Base-by-base conservation (phyloP, 2,888 invertebrate species). In the Polietes domitor region DNA sequence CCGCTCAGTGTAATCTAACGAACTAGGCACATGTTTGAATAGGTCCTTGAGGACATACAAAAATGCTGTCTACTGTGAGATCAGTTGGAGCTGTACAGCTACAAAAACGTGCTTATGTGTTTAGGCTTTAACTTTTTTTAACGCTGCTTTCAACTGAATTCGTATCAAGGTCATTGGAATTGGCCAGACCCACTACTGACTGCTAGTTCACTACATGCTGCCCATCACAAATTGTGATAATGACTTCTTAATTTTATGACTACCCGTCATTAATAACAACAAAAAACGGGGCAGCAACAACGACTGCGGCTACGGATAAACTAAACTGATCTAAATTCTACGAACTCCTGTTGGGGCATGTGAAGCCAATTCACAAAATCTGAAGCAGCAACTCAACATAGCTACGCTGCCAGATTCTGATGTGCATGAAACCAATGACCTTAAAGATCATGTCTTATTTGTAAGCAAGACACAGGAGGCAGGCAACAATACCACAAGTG, bases 371-470 rank as follows among this genome's bases (percentile, higher is more conserved):
- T 41, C 21, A 26, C 37, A 26, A 65, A 12, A 43, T 68, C 68
- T 37, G 37, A 75, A 75, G 19, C 63, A 75, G 19, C 63, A 78
- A 82, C 50, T 75, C 65, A 72, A 28, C 28, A 61, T 41, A 61
- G n/a, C 37, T 9, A 37, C 21, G 41, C 21, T 24, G 41, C 15
- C 71, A 50, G 74, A 76, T 65, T 63, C n/a, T 32, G 21, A 26
- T 71, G 73, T 74, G 19, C 71, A 72, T 71, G 74, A 80, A 80
- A 76, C 43, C 58, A 84, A 84, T 80, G 84, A 84, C 83, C 83
- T 83, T 83, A 81, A 76, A 81, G 81, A 84, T 84, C 81, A 84
- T 79, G 81, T 79, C 76, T 81, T 84, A 77, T 84, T 80, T 83
- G 74, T 80, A 73, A 72, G 55, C 68, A 41, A 26, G n/a, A 41